These are phyloP conservation scores for Mastomys coucha DNA, from an alignment of 2,113 vertebrate species.

Conservation along the genomic window DNA sequence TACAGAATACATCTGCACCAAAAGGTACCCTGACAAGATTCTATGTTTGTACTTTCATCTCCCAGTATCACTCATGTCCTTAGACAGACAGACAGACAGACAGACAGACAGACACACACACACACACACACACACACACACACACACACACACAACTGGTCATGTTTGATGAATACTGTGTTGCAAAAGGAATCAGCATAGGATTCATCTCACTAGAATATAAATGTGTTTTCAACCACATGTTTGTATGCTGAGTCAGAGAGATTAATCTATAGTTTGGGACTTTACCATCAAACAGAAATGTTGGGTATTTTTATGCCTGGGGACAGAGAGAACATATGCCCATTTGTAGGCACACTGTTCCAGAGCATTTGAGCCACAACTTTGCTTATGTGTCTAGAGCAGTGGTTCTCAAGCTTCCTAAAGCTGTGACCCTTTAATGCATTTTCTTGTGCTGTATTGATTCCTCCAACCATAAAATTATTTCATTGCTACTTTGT, in stretches of 20 bases:
- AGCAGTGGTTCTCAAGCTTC: not conserved
- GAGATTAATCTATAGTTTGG: not conserved
- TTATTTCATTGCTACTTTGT: not conserved
- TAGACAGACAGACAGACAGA: not conserved
- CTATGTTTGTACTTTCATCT: constrained; percentile 8
- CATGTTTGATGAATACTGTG: not conserved
- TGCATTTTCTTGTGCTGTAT: not conserved
- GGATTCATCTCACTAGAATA: not conserved
- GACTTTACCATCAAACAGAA: not conserved
- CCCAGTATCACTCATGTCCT: not conserved
- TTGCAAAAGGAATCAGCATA: constrained; percentile 17
- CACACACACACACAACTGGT: not conserved
- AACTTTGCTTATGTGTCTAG: not conserved
- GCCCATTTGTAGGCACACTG: not conserved
- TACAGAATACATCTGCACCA: not conserved
- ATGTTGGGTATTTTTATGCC: not conserved
- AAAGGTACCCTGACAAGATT: not conserved
- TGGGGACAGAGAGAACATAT: not conserved
- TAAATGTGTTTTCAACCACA: not conserved
- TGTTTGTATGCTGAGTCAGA: not conserved
- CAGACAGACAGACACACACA: not conserved
- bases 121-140: not conserved
- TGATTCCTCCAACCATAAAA: not conserved
- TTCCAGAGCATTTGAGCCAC: not conserved
- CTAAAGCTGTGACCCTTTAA: not conserved